Evolutionary conservation across 1,140 invertebrate species (phyloP).

Genomic region (Sinella curviseta): DNA sequence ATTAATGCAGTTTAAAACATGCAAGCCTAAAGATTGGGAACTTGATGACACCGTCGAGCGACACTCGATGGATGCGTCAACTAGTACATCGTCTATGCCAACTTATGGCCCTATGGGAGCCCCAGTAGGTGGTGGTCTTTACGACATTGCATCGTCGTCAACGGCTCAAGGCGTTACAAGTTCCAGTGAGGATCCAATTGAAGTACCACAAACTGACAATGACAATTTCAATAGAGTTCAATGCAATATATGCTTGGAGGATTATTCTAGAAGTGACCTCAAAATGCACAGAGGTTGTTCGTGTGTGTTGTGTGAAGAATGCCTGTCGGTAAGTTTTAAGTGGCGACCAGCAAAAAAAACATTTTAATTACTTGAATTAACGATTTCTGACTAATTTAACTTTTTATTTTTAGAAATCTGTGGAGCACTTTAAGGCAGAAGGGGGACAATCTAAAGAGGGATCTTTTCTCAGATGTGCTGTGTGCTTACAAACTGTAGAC

Average conservation of each 20-base stretch:
- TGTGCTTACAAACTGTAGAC: conserved; percentile 58
- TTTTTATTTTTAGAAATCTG: conserved; percentile 56
- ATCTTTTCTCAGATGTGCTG: conserved; percentile 58
- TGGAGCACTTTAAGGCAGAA: conserved; percentile 57
- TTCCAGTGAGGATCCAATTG: neutral
- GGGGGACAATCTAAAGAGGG: neutral
- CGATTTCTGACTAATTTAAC: neutral
- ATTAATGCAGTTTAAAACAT: neutral
- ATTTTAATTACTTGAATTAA: neutral
- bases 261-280: conserved; percentile 61
- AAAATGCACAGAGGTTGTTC: conserved; percentile 62
- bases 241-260: conserved; percentile 69
- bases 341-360: neutral
- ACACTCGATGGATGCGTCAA: neutral
- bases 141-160: neutral
- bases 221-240: conserved; percentile 5
- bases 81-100: neutral
- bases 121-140: neutral
- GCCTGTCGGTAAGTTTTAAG: conserved; percentile 61
- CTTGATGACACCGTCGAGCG: conserved; percentile 12
- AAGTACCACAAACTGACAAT: neutral
- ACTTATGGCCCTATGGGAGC: neutral
- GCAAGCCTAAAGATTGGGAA: conserved; percentile 11
- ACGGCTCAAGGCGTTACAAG: neutral
- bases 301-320: conserved; percentile 63